These are phyloP conservation scores for Ranitomeya imitator DNA, from an alignment of 2,113 vertebrate species.

Conservation along the genomic window DNA sequence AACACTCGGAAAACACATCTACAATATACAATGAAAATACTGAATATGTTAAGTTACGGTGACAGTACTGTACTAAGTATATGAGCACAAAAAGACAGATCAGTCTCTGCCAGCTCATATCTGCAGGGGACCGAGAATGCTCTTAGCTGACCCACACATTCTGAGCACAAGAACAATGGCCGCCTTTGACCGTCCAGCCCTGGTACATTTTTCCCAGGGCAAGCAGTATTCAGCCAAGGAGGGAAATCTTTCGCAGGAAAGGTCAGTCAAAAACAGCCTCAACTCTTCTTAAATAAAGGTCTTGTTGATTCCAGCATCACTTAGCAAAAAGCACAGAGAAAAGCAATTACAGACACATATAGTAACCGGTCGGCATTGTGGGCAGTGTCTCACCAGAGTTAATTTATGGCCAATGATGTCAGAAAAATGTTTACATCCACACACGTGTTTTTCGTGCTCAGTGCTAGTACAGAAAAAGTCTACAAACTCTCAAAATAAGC, in stretches of 20 bases:
- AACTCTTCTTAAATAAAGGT: slow-evolving; percentile 71
- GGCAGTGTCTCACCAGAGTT: neutral
- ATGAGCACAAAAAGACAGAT: slow-evolving; percentile 59
- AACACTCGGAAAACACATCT: neutral
- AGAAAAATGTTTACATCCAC: neutral
- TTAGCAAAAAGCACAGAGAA: slow-evolving; percentile 66
- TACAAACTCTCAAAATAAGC: neutral
- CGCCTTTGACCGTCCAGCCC: slow-evolving; percentile 79
- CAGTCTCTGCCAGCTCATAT: slow-evolving; percentile 72
- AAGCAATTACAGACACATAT: slow-evolving; percentile 55
- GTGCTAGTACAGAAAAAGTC: neutral
- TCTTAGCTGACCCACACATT: slow-evolving; percentile 82
- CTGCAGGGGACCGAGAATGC: slow-evolving; percentile 76
- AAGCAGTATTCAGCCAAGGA: slow-evolving; percentile 79
- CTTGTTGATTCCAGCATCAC: slow-evolving; percentile 72
- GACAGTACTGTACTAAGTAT: neutral
- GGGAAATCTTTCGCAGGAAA: slow-evolving; percentile 76
- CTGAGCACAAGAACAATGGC: slow-evolving; percentile 78
- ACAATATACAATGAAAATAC: neutral
- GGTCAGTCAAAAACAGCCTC: slow-evolving; percentile 78
- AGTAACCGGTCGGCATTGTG: neutral
- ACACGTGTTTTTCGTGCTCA: neutral
- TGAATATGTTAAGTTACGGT: neutral
- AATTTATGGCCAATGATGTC: neutral
- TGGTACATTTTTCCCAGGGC: slow-evolving; percentile 83